Percentiles rank a stretch among this genome's conserved stretches.
Evolutionary conservation across 2,888 invertebrate genomes (phyloP).

Genomic region (Meliscaeva auricollis): DNA sequence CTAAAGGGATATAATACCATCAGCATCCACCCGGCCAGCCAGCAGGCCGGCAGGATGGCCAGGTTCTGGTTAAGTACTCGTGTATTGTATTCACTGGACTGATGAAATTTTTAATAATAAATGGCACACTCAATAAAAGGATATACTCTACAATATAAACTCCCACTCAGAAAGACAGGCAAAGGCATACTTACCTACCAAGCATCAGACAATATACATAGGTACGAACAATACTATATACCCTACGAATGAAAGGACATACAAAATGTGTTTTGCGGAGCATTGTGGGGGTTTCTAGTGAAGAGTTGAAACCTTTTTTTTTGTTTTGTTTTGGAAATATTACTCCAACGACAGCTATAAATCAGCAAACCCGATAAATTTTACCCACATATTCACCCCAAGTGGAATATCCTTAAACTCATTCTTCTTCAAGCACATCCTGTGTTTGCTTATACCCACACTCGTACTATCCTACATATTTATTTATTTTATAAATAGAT

Average conservation of each 20-base stretch:
- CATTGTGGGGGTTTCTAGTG: neutral
- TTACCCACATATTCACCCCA: constrained; percentile 41
- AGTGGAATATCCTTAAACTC: constrained; percentile 35
- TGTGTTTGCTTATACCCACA: constrained; percentile 18
- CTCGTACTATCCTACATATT: neutral
- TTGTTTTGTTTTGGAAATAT: constrained; percentile 62
- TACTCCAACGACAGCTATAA: constrained; percentile 69
- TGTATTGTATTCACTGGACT: constrained; percentile 65
- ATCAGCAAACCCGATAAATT: constrained; percentile 71
- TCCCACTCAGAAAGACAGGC: neutral
- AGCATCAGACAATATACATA: too few species aligned
- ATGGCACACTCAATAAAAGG: constrained; percentile 54
- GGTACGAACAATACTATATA: too few species aligned
- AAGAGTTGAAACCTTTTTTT: constrained; percentile 47
- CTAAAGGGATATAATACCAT: constrained; percentile 8
- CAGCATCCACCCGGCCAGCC: neutral
- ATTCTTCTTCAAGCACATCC: constrained; percentile 43
- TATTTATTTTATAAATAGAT: constrained; percentile 26
- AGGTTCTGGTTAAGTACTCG: constrained; percentile 57
- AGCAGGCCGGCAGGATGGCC: constrained; percentile 26
- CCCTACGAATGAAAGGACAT: too few species aligned
- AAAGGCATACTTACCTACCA: too few species aligned
- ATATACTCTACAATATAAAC: neutral
- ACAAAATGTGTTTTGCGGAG: neutral
- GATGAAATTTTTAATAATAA: constrained; percentile 75